Percentiles rank a stretch among this genome's conserved stretches.
These are phyloP conservation scores for Cyanoderma ruficeps DNA, from an alignment of 2,113 vertebrate genomes.

Conservation along the genomic window DNA sequence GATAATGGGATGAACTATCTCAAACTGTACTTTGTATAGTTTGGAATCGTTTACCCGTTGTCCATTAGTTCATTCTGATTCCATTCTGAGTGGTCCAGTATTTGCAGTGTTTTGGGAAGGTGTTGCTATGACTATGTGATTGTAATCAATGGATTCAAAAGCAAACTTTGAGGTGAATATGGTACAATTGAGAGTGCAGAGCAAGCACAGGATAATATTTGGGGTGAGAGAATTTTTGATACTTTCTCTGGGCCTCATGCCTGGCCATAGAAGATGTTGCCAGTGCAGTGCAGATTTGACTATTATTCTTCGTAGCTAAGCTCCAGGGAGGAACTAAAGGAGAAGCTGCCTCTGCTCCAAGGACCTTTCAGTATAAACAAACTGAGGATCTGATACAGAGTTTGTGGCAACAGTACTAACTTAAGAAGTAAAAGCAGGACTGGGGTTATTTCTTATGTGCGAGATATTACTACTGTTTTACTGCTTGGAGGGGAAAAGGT, in stretches of 20 bases:
- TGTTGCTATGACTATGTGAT: neutral
- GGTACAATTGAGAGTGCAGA: neutral
- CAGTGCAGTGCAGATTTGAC: neutral
- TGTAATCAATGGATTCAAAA: conserved; percentile 9
- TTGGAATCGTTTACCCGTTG: neutral
- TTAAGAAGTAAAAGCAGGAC: neutral
- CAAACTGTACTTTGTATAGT: neutral
- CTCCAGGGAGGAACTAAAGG: neutral
- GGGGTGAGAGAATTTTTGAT: neutral
- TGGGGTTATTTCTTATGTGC: neutral
- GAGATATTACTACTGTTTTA: neutral
- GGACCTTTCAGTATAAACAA: neutral
- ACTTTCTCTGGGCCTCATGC: neutral
- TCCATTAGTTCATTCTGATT: neutral
- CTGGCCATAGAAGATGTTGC: neutral
- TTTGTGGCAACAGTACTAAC: neutral
- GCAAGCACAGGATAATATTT: neutral
- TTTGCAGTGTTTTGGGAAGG: neutral
- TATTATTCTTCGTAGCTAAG: neutral
- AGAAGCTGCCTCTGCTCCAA: neutral
- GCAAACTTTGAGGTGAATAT: neutral
- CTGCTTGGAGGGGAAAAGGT: neutral
- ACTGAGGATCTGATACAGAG: neutral
- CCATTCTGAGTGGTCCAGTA: neutral
- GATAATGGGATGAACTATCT: neutral